phyloP scores from a whole-genome alignment of 2,113 vertebrate genomes.

The Manacus vitellinus region DNA sequence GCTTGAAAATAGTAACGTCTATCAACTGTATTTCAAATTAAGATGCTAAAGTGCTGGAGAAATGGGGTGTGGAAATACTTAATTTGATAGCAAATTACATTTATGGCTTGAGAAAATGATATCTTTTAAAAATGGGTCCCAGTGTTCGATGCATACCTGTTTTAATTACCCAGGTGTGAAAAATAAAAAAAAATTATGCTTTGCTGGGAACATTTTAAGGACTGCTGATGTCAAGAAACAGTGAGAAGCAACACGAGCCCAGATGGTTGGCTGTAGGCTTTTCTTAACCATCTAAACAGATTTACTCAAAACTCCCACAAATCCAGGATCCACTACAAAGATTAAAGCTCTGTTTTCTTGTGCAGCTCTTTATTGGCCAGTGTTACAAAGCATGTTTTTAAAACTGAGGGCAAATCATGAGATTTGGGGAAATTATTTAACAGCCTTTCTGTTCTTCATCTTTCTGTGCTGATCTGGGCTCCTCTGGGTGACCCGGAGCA shows the following conservation, averaged over 20 bases:
- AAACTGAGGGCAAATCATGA: background rate
- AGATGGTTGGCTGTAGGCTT: background rate
- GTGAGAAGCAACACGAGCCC: background rate
- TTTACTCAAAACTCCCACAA: background rate
- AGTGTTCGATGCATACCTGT: background rate
- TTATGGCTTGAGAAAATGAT: slow-evolving; percentile 46
- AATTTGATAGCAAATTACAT: slow-evolving; percentile 50
- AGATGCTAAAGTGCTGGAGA: slow-evolving; percentile 28
- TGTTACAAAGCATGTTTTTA: background rate
- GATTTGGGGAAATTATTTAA: background rate
- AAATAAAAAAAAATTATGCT: slow-evolving; percentile 24
- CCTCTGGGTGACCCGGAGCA: background rate
- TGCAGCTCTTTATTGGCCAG: background rate
- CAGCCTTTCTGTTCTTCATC: background rate
- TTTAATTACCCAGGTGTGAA: slow-evolving; percentile 46
- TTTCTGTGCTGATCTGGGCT: background rate
- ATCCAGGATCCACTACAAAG: background rate
- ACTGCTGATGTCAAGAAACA: slow-evolving; percentile 20
- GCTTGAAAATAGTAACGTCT: background rate
- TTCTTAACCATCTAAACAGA: background rate
- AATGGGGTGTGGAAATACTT: slow-evolving; percentile 46
- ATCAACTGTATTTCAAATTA: slow-evolving; percentile 19
- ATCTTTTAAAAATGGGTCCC: slow-evolving; percentile 32
- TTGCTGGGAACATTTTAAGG: slow-evolving; percentile 30
- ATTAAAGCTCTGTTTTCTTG: background rate